Evolutionary conservation across 1,140 invertebrate species (phyloP).

Genomic region (Macrostomum lignano): DNA sequence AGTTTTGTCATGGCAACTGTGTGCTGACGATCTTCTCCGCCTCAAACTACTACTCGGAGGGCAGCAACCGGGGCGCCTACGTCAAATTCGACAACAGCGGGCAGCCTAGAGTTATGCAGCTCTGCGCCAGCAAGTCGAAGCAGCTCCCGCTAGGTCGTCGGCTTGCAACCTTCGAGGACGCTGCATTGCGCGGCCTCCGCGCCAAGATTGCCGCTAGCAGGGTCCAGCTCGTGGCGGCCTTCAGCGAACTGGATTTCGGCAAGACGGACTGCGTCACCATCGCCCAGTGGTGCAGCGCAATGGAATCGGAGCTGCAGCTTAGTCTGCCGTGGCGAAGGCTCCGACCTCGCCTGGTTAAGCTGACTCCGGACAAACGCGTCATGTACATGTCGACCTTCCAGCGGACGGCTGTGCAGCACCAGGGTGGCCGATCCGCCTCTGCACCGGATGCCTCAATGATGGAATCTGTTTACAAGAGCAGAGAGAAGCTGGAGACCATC

Average conservation of each 20-base stretch:
- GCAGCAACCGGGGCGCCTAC: constrained; percentile 66
- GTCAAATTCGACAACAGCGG: constrained; percentile 40
- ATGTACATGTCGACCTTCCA: no score
- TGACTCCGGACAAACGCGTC: no score
- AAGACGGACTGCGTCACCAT: constrained; percentile 40
- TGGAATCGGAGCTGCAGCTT: constrained; percentile 44
- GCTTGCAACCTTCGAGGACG: constrained; percentile 5
- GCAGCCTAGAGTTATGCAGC: constrained; percentile 37
- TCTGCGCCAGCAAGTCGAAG: constrained; percentile 18
- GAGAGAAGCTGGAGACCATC: no score
- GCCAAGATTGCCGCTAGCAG: constrained; percentile 41
- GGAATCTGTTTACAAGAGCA: no score
- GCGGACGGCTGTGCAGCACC: no score
- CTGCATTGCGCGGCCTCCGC: constrained; percentile 5
- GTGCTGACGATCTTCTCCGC: constrained; percentile 70
- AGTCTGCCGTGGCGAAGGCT: constrained; percentile 52
- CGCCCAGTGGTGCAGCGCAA: constrained; percentile 43
- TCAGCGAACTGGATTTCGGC: constrained; percentile 39
- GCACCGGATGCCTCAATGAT: no score
- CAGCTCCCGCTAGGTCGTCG: no score
- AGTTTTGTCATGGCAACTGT: constrained; percentile 48
- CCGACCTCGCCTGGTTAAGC: constrained; percentile 39
- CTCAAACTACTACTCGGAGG: constrained; percentile 68
- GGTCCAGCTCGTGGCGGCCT: constrained; percentile 38
- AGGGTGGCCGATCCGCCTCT: no score